phyloP scores from a whole-genome alignment of 2,888 invertebrate genomes.

The Thera obeliscata region DNA sequence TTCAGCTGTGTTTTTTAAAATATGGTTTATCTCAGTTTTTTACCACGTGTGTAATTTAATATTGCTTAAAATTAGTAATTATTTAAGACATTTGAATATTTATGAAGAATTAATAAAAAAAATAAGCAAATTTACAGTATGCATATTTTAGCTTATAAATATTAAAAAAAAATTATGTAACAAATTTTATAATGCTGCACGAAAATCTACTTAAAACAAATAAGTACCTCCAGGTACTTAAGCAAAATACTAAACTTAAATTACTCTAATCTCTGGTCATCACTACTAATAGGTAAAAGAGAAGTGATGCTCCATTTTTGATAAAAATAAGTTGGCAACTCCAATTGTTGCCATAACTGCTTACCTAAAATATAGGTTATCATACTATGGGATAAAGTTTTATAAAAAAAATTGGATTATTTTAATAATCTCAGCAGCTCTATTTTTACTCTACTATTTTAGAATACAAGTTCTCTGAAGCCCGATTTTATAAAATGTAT shows the following conservation, averaged over 20 bases:
- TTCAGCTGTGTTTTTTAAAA: conserved; percentile 24
- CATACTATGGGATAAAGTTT: background rate
- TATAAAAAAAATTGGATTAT: background rate
- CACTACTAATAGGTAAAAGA: conserved; percentile 20
- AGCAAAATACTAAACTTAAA: conserved; percentile 9
- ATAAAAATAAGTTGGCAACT: conserved; percentile 12
- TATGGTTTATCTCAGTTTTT: background rate
- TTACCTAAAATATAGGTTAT: conserved; percentile 6
- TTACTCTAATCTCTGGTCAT: background rate
- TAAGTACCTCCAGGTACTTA: background rate
- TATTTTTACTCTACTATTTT: background rate
- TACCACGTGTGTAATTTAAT: background rate
- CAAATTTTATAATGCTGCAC: background rate
- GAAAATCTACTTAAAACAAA: background rate
- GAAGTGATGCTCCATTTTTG: conserved; percentile 34
- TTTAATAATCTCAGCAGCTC: background rate
- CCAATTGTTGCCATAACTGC: conserved; percentile 14
- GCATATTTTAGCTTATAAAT: too few relatives aligned
- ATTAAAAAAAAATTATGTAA: too few relatives aligned
- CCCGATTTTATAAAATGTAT: background rate
- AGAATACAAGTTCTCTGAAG: background rate
- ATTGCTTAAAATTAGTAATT: too few relatives aligned
- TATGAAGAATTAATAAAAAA: too few relatives aligned
- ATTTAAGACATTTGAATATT: too few relatives aligned
- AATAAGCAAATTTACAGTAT: too few relatives aligned